These are phyloP conservation scores for Pecten maximus DNA, from an alignment of 2,888 invertebrate genomes.

Conservation along the genomic window DNA sequence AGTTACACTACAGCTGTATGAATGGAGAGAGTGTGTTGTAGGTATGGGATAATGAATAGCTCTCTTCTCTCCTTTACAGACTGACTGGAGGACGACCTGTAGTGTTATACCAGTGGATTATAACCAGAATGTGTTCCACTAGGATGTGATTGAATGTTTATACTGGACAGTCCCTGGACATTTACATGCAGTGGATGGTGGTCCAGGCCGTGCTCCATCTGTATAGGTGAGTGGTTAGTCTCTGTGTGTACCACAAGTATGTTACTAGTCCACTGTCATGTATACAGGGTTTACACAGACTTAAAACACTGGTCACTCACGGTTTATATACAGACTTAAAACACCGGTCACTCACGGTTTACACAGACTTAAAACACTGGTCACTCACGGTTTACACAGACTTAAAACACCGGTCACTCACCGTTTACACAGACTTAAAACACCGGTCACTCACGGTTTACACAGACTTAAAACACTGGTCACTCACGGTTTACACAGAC, in stretches of 20 bases:
- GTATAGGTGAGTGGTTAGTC: neutral
- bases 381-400: too few relatives aligned
- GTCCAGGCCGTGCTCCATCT: neutral
- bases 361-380: too few relatives aligned
- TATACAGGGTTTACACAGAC: too few relatives aligned
- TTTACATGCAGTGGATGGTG: neutral
- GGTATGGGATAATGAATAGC: neutral
- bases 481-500: too few relatives aligned
- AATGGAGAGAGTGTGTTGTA: neutral
- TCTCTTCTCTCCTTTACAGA: neutral
- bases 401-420: too few relatives aligned
- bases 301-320: too few relatives aligned
- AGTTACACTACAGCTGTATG: neutral
- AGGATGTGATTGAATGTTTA: neutral
- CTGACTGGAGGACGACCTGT: neutral
- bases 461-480: too few relatives aligned
- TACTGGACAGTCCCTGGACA: neutral
- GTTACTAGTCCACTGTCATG: too few relatives aligned
- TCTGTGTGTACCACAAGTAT: neutral
- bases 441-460: too few relatives aligned
- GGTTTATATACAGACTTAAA: too few relatives aligned
- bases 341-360: too few relatives aligned
- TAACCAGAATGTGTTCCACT: neutral
- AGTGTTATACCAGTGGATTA: neutral
- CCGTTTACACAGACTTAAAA: too few relatives aligned